These are phyloP conservation scores for Macrobrachium rosenbergii DNA, from an alignment of 1,140 invertebrate genomes.

Conservation along the genomic window DNA sequence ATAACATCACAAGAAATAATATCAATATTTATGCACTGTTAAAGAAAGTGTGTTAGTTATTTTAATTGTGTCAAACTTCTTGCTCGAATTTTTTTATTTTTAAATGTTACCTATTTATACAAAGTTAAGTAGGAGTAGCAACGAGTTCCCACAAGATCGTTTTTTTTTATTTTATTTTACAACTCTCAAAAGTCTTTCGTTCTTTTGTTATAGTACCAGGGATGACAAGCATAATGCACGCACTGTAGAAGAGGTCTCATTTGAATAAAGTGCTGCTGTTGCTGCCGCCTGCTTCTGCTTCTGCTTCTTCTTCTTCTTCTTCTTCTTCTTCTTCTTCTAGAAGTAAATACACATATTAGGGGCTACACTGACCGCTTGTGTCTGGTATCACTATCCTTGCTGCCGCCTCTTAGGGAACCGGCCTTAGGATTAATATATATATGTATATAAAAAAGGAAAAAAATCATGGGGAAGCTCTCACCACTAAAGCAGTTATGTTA, in stretches of 20 bases:
- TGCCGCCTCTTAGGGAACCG: too few relatives aligned
- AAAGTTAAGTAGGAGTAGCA: slow-evolving; percentile 61
- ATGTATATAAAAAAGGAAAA: slow-evolving; percentile 6
- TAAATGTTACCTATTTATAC: slow-evolving; percentile 63
- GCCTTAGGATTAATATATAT: not conserved
- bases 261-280: too few relatives aligned
- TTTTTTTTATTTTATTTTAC: not conserved
- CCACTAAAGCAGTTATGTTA: slow-evolving; percentile 50
- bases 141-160: slow-evolving; percentile 23
- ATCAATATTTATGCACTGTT: slow-evolving; percentile 61
- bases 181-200: not conserved
- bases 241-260: too few relatives aligned
- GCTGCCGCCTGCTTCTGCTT: too few relatives aligned
- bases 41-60: slow-evolving; percentile 58
- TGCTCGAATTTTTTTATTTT: slow-evolving; percentile 55
- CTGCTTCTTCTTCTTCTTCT: too few relatives aligned
- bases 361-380: too few relatives aligned
- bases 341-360: not conserved
- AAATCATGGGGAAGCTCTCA: slow-evolving; percentile 24
- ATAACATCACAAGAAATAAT: slow-evolving; percentile 63
- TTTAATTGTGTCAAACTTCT: slow-evolving; percentile 41
- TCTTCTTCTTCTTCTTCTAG: too few relatives aligned
- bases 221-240: too few relatives aligned
- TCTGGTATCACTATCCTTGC: not conserved
- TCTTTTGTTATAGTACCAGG: too few relatives aligned